phyloP scores from a whole-genome alignment of 1,140 invertebrate genomes.

The Campoletis sonorensis region DNA sequence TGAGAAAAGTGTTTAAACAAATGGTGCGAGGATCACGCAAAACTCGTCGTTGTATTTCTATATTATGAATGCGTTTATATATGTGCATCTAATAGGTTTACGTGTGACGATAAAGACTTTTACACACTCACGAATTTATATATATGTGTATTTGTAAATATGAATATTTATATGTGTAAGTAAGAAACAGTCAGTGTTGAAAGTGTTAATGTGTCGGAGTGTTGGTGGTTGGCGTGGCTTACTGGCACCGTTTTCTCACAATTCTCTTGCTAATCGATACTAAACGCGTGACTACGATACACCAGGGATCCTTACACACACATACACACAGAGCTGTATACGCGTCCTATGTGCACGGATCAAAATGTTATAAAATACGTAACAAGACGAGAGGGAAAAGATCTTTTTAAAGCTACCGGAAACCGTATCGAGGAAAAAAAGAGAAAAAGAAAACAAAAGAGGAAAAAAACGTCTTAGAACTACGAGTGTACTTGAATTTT shows the following conservation, averaged over 20 bases:
- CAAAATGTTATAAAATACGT: neutral
- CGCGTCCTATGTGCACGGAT: too few relatives aligned
- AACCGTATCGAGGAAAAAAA: too few relatives aligned
- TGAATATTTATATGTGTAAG: neutral
- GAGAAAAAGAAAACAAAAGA: too few relatives aligned
- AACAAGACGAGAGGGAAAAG: neutral
- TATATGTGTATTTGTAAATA: neutral
- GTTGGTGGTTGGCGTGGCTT: constrained; percentile 18
- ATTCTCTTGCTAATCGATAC: constrained; percentile 36
- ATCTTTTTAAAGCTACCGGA: too few relatives aligned
- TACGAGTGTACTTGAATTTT: too few relatives aligned
- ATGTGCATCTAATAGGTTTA: too few relatives aligned
- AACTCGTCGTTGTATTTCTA: neutral
- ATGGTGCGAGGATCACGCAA: constrained; percentile 13
- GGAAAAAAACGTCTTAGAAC: too few relatives aligned
- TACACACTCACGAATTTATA: neutral
- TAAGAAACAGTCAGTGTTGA: constrained; percentile 7
- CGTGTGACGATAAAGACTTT: too few relatives aligned
- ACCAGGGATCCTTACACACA: constrained; percentile 18
- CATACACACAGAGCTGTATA: neutral
- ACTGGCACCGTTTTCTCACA: constrained; percentile 38
- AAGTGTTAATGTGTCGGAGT: neutral
- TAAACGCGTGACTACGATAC: constrained; percentile 39
- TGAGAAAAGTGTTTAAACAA: constrained; percentile 21
- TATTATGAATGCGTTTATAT: too few relatives aligned